Percentiles rank a stretch among this genome's conserved stretches.
Conservation (phyloP, 2,888 invertebrate genomes). For the Monopis laevigella region DNA sequence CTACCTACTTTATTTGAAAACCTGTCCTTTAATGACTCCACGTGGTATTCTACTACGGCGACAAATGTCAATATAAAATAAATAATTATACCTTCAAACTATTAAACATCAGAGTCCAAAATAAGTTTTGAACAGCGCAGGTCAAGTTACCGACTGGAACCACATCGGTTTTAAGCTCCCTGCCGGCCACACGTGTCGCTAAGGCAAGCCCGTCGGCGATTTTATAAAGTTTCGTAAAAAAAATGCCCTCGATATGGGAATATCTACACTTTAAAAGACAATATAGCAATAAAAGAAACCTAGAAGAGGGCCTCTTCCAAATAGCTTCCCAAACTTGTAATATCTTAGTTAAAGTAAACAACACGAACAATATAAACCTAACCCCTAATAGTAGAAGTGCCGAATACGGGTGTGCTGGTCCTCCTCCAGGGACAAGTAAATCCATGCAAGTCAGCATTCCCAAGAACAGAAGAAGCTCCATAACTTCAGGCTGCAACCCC, state of each 20-base stretch:
- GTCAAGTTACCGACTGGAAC: not conserved
- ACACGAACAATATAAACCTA: slow-evolving; percentile 76
- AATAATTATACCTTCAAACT: slow-evolving; percentile 30
- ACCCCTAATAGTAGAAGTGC: slow-evolving; percentile 73
- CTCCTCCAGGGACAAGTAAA: slow-evolving; percentile 38
- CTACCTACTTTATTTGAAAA: not conserved
- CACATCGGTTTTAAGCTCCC: slow-evolving; percentile 1
- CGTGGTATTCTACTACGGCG: not conserved
- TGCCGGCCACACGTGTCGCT: slow-evolving; percentile 2
- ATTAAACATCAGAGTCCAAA: slow-evolving; percentile 13
- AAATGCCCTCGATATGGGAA: slow-evolving; percentile 72
- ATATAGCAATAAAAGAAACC: slow-evolving; percentile 67
- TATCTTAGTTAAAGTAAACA: slow-evolving; percentile 79
- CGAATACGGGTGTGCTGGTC: slow-evolving; percentile 62
- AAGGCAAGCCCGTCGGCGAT: not conserved
- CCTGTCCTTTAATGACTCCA: slow-evolving; percentile 1
- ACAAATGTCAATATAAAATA: slow-evolving; percentile 33
- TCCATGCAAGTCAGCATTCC: slow-evolving; percentile 69
- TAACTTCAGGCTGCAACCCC: slow-evolving; percentile 65
- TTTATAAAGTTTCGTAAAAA: slow-evolving; percentile 4
- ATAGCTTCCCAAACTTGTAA: slow-evolving; percentile 83
- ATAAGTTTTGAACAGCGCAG: slow-evolving; percentile 6
- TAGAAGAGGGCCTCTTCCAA: slow-evolving; percentile 80
- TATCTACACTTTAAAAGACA: slow-evolving; percentile 61
- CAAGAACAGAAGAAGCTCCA: slow-evolving; percentile 55